Base-by-base conservation (phyloP, 2,888 invertebrate genomes). In the Standfussiana lucernea region DNA sequence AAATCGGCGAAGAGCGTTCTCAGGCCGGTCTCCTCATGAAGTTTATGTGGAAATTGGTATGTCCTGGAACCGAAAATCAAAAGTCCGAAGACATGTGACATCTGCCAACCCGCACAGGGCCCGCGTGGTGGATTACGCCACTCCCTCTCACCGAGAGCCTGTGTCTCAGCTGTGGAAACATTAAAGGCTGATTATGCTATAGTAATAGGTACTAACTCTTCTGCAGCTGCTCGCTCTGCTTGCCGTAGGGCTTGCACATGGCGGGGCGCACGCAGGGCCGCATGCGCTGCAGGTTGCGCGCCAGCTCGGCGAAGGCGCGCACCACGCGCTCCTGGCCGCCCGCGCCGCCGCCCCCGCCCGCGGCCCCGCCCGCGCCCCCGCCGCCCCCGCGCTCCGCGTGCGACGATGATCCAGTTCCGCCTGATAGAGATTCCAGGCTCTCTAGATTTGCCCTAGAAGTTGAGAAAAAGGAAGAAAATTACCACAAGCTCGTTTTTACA, bases 221-320 rank as follows among this genome's bases (percentile, higher is more conserved):
- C 95, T 98, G 98, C 89, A 98, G 97, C 91, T 98, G 98, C 96
- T 98, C 98, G 84, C 98, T 98, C 95, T 98, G 98, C 94, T 98
- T 98, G 86, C 98, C 98, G 94, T 98, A 98, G 37, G 98, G 98
- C 95, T 98, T 98, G 94, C 98, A 98, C 98, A 98, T 98, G 79
- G 98, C 98, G 82, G 98, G 98, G 77, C 98, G 97, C 89, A 98
- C 98, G 92, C 98, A 98, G 69, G 98, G 98, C 93, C 98, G 98
- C 98, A 98, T 98, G 91, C 98, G 97, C 88, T 98, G 98, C 98
- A 98, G 98, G 94, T 98, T 98, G 91, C 98, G 98, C 97, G 98
- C 98, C 67, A 98, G 97, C 95, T 98, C 98, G 0, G 98, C 98
- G 95, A 98, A 98, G 32, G 98, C 98, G 81, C 98, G 97, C 79